Evolutionary conservation across 1,140 invertebrate genomes (phyloP), one percentile per base, ranked within the genome.

Genomic region (Camponotus floridanus): DNA sequence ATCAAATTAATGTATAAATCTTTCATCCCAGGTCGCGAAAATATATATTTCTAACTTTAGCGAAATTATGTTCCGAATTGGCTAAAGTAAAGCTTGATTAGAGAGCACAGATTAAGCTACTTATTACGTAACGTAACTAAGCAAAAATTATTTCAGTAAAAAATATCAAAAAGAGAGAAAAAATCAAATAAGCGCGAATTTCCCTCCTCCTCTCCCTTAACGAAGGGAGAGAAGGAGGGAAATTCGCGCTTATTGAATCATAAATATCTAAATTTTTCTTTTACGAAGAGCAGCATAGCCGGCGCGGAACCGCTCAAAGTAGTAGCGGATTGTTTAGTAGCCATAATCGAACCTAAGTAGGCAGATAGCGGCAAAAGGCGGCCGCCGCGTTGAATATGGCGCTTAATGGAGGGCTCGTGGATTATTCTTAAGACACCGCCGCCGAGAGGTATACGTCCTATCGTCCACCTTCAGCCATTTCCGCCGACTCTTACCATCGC

Each of bases 361-460:
- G 57, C 45, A 64, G 13, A 33, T 55, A 67, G 33, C n/a, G 68
- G 61, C 68, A 74, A 86, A 79, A 80, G 79, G 57, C 59, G 21
- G 57, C 78, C 71, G 13, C 57, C 48, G 61, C 48, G 62, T 73
- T 86, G 80, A 85, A 86, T 86, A 76, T 61, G 62, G 51, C 71
- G 57, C 71, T 87, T 87, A 89, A 87, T 86, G 74, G 61, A 86
- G 36, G 81, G 67, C 64, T 61, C 26, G 48, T 78, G 81, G 86
- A 88, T 90, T 86, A 87, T 89, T 86, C 80, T 88, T 70, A 65
- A 79, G 59, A 86, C 70, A 61, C 45, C 67, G 65, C 65, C 78
- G 67, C 18, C 55, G 26, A 15, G 39, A 84, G 85, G 31, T 61
- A 26, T 74, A 61, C 67, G 65, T 76, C n/a, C 61, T 68, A 78